Evolutionary conservation across 2,797 vertebrate species (phyloP).

Genomic region (Gila robusta): DNA sequence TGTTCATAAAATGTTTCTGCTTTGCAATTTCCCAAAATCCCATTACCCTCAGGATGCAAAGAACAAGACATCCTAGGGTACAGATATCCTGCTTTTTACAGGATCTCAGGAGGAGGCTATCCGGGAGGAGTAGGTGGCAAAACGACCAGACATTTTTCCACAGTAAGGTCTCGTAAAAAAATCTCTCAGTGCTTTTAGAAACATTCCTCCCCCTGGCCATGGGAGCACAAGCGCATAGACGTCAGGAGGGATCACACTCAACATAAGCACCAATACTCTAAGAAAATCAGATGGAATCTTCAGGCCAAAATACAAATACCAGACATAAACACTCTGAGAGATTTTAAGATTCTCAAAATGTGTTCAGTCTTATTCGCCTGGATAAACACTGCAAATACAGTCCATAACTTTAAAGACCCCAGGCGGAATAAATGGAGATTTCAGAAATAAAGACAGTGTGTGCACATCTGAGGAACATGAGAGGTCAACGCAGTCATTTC

Average conservation of each 20-base stretch:
- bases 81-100: conserved; percentile 64
- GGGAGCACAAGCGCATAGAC: conserved; percentile 65
- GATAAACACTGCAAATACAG: conserved; percentile 21
- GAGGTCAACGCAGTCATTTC: neutral
- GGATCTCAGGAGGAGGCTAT: conserved; percentile 63
- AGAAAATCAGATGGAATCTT: conserved; percentile 77
- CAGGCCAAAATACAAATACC: conserved; percentile 69
- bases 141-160: conserved; percentile 70
- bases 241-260: conserved; percentile 72
- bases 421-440: neutral
- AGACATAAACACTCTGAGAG: conserved; percentile 70
- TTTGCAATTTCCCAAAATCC: conserved; percentile 52
- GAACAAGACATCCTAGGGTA: conserved; percentile 66
- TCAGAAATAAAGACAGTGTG: conserved; percentile 4
- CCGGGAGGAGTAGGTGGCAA: conserved; percentile 66
- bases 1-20: conserved; percentile 54
- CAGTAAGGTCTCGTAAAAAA: conserved; percentile 71
- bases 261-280: conserved; percentile 77
- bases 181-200: conserved; percentile 66
- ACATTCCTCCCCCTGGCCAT: conserved; percentile 67
- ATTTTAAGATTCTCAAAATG: conserved; percentile 32
- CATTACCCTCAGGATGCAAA: conserved; percentile 56
- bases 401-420: neutral
- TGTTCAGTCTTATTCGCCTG: neutral
- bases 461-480: conserved; percentile 15